Percentiles rank a stretch among this genome's conserved stretches.
These are phyloP conservation scores for Habrosyne pyritoides DNA, from an alignment of 2,888 invertebrate species.

Conservation along the genomic window DNA sequence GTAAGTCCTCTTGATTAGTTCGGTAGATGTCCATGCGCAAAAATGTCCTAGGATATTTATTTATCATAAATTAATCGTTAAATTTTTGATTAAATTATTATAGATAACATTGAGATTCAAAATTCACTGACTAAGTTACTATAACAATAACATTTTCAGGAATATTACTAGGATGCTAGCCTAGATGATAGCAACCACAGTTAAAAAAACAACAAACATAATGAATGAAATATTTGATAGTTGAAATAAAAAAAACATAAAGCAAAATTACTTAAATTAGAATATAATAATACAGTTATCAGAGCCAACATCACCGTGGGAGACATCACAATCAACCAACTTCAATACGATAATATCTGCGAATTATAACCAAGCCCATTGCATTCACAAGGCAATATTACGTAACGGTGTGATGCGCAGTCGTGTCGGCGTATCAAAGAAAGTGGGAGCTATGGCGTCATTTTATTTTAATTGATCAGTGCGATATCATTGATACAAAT, in stretches of 20 bases:
- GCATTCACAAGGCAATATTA: constrained; percentile 15
- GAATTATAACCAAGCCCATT: constrained; percentile 11
- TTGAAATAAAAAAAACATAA: neutral
- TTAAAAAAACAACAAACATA: neutral
- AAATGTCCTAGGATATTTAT: no score
- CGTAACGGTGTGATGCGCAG: constrained; percentile 32
- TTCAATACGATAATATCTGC: constrained; percentile 15
- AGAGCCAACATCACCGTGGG: constrained; percentile 14
- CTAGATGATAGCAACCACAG: no score
- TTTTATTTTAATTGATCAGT: constrained; percentile 23
- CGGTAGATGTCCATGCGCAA: no score
- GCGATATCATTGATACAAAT: constrained; percentile 25
- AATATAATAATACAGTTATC: neutral
- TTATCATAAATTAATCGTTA: no score
- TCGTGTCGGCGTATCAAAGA: constrained; percentile 22
- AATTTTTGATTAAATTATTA: no score
- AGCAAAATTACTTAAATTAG: neutral
- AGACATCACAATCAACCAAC: neutral
- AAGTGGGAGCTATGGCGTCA: constrained; percentile 12
- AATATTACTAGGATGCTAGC: no score
- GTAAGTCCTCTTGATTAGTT: no score
- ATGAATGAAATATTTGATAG: neutral
- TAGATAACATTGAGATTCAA: no score
- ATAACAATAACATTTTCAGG: no score
- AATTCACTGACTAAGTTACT: no score